A percentile compares a stretch with the other conserved stretches of the same genome.
phyloP scores from a whole-genome alignment of 2,888 invertebrate species.

The Chloroclystis v-ata region DNA sequence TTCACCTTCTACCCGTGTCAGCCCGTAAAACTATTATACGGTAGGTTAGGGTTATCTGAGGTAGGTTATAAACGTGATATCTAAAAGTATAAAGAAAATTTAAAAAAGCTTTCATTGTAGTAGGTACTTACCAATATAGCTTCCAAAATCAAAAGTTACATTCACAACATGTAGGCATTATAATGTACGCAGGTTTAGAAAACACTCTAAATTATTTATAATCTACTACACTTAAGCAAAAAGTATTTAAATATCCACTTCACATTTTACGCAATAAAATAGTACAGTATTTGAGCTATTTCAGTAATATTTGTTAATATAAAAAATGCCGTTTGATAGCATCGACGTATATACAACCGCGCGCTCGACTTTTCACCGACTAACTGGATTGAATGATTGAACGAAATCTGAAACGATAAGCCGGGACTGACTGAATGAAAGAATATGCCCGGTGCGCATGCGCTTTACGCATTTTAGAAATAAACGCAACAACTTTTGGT shows the following conservation, averaged over 20 bases:
- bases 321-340: neutral
- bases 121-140: slow-evolving; percentile 8
- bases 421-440: neutral
- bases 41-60: too few species aligned
- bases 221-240: neutral
- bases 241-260: neutral
- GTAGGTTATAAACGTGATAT: too few species aligned
- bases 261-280: neutral
- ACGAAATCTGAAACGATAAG: too few species aligned
- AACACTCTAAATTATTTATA: neutral
- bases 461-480: neutral
- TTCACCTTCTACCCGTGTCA: too few species aligned
- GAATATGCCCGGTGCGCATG: neutral
- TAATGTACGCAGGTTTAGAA: neutral
- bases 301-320: neutral
- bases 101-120: too few species aligned
- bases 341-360: neutral
- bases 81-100: too few species aligned
- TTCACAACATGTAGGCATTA: slow-evolving; percentile 5
- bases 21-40: too few species aligned
- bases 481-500: too few species aligned
- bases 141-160: slow-evolving; percentile 11
- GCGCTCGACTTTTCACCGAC: neutral
- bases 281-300: neutral
- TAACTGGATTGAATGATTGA: slow-evolving; percentile 1